phyloP scores from a whole-genome alignment of 2,797 vertebrate genomes.

The Amblyraja radiata region DNA sequence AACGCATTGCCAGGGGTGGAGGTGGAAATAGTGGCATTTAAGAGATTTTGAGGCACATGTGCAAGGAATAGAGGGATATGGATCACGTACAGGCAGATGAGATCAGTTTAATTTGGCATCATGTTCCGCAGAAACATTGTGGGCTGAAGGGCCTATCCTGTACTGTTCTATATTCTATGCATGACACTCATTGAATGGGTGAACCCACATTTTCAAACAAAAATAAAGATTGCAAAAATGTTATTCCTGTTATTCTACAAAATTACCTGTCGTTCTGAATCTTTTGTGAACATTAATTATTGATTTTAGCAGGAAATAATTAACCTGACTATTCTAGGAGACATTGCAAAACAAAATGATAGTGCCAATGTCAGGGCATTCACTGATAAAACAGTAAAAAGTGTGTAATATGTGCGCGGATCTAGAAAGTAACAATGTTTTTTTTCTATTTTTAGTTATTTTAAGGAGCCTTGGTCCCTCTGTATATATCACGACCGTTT shows the following conservation, averaged over 20 bases:
- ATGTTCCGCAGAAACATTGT: too few relatives aligned
- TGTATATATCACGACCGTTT: slow-evolving; percentile 85
- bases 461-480: slow-evolving; percentile 77
- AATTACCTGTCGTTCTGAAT: not conserved
- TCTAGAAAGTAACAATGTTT: slow-evolving; percentile 44
- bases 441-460: slow-evolving; percentile 73
- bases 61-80: too few relatives aligned
- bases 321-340: slow-evolving; percentile 66
- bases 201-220: not conserved
- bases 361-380: slow-evolving; percentile 69
- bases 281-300: slow-evolving; percentile 81
- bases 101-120: too few relatives aligned
- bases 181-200: not conserved
- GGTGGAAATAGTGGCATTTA: too few relatives aligned
- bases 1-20: too few relatives aligned
- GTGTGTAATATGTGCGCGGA: slow-evolving; percentile 48
- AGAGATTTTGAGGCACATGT: too few relatives aligned
- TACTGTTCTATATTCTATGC: not conserved
- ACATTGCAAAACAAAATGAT: slow-evolving; percentile 77
- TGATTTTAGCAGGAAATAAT: slow-evolving; percentile 75
- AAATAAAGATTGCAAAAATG: slow-evolving; percentile 14
- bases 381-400: slow-evolving; percentile 66
- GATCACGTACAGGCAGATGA: too few relatives aligned
- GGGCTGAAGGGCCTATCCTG: too few relatives aligned
- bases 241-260: slow-evolving; percentile 14